These are phyloP conservation scores for Chironomus tepperi DNA, from an alignment of 1,140 invertebrate genomes.

Conservation along the genomic window DNA sequence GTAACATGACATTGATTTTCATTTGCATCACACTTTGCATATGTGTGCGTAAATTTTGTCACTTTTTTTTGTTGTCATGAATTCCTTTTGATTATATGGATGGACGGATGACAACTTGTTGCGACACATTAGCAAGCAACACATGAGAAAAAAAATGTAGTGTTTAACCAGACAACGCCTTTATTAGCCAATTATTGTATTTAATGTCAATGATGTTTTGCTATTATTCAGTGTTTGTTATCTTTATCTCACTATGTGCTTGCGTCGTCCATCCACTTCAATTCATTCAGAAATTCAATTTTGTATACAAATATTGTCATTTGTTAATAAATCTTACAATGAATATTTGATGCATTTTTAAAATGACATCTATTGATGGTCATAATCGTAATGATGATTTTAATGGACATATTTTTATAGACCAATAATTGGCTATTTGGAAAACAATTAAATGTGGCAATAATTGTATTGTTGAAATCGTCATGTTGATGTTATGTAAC, in stretches of 20 bases:
- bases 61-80: no score
- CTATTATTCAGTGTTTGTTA: not conserved
- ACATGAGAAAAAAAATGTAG: not conserved
- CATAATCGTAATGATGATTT: not conserved
- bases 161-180: not conserved
- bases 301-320: not conserved
- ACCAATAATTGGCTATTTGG: not conserved
- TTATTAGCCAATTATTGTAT: slow-evolving; percentile 19
- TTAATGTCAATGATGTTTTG: slow-evolving; percentile 9
- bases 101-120: not conserved
- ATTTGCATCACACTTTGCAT: not conserved
- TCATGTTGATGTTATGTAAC: not conserved
- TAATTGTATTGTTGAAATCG: not conserved
- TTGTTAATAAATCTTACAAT: not conserved
- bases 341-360: not conserved
- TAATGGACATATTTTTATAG: not conserved
- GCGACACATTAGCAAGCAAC: not conserved
- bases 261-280: not conserved
- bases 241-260: not conserved
- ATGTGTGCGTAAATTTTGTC: no score
- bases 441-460: not conserved
- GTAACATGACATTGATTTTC: not conserved
- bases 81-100: not conserved
- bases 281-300: not conserved
- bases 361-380: not conserved